These are phyloP conservation scores for Lepidochrysops patricia DNA, from an alignment of 2,888 invertebrate genomes.

Conservation along the genomic window DNA sequence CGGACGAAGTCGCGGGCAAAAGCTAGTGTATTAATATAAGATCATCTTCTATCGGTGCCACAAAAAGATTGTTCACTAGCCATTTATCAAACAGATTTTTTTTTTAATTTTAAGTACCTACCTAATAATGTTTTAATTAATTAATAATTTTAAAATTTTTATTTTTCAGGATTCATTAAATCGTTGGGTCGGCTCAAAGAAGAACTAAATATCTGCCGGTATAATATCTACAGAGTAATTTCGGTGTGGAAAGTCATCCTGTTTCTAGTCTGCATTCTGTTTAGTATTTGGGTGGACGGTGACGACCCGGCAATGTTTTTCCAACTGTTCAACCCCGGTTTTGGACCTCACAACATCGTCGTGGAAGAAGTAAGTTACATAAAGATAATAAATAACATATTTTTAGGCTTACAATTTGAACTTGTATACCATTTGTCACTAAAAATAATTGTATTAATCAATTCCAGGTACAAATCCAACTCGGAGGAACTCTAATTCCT, in stretches of 20 bases:
- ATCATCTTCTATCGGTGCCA: too few relatives aligned
- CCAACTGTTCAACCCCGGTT: slow-evolving; percentile 81
- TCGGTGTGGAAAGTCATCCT: slow-evolving; percentile 92
- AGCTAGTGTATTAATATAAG: too few relatives aligned
- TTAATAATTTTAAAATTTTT: slow-evolving; percentile 1
- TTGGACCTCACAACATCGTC: slow-evolving; percentile 85
- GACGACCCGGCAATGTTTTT: slow-evolving; percentile 86
- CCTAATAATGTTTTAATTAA: too few relatives aligned
- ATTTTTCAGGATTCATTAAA: slow-evolving; percentile 77
- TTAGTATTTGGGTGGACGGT: slow-evolving; percentile 83
- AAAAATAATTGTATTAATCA: slow-evolving; percentile 4
- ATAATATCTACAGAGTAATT: slow-evolving; percentile 92
- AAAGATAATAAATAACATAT: too few relatives aligned
- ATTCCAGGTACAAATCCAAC: slow-evolving; percentile 74
- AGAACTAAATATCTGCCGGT: slow-evolving; percentile 84
- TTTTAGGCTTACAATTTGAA: neutral
- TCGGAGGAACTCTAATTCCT: slow-evolving; percentile 77
- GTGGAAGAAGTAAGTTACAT: slow-evolving; percentile 78
- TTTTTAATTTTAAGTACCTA: too few relatives aligned
- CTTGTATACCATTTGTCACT: neutral
- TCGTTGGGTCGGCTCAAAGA: slow-evolving; percentile 85
- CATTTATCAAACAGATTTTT: too few relatives aligned
- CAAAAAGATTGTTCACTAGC: too few relatives aligned
- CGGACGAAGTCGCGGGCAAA: too few relatives aligned
- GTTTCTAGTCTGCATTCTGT: slow-evolving; percentile 83